Base-by-base conservation (phyloP, 2,888 invertebrate genomes). In the Stegana nigrithorax region DNA sequence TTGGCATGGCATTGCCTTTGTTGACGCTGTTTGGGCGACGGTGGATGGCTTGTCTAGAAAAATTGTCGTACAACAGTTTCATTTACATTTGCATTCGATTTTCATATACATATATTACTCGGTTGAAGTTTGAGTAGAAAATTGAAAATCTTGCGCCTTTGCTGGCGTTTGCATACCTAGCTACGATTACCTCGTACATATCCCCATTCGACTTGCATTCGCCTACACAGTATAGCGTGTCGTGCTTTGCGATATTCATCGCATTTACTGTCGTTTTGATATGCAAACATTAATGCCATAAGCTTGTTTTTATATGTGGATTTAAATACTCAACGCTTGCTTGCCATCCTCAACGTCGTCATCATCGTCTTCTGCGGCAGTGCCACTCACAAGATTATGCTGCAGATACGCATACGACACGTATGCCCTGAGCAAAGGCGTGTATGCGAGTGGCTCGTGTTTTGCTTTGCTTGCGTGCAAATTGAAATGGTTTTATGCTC, bases 241-340 rank as follows among this genome's bases (percentile, higher is more conserved):
- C 14, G 45, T 45, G 21, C 27, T 51, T 27, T 53, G 27, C 19
- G 27, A 29, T 29, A 25, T 53, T 53, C 29, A 53, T 10, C 53
- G 53, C 36, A 29, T 51, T 51, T 29, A 8, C 14, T 25, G 47
- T 23, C 23, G 25, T n/a, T 55, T 55, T 36, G 32, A 32, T 55
- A 55, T 55, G 53, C 53, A 55, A 55, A 36, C 29, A 36, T 36
- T 55, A 55, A 55, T 55, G 32, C 53, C 21, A 36, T 55, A 55
- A 55, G 53, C 53, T 32, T 55, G 53, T 55, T 55, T 55, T 32
- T 55, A 36, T 27, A 55, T 55, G 32, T 23, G 53, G n/a, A 55
- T 55, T 55, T 21, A 55, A 55, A 55, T 32, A 27, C 53, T n/a
- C 51, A 55, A 55, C 21, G 36, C 53, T 21, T 55, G n/a, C n/a